Conservation (phyloP, 1,140 invertebrate species). For the Megalopta genalis region DNA sequence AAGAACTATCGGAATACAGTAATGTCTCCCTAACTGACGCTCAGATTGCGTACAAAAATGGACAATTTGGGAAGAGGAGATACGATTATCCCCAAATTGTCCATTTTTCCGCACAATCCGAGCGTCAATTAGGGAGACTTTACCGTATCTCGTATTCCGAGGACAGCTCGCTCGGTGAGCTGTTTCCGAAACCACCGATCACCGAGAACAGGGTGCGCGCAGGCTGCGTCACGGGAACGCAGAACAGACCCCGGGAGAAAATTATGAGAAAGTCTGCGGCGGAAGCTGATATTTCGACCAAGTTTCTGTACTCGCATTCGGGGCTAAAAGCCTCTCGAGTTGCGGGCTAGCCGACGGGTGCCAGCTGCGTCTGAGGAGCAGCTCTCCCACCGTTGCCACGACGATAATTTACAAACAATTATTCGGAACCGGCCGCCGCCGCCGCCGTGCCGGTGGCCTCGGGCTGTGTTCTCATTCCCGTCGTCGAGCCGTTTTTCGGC, state of each 20-base stretch:
- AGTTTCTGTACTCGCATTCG: slow-evolving; percentile 35
- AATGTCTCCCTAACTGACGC: too few species aligned
- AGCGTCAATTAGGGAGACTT: too few species aligned
- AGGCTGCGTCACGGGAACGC: neutral
- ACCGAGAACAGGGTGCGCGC: neutral
- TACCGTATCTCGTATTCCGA: too few species aligned
- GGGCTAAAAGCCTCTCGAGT: slow-evolving; percentile 38
- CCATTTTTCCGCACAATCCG: too few species aligned
- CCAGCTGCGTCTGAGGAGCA: slow-evolving; percentile 41
- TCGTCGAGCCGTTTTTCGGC: slow-evolving; percentile 33
- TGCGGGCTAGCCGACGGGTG: slow-evolving; percentile 28
- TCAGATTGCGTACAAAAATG: too few species aligned
- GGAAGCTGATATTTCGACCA: slow-evolving; percentile 31
- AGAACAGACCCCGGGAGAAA: neutral
- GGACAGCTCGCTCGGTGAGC: too few species aligned
- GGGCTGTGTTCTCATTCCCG: slow-evolving; percentile 11
- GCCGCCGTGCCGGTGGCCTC: neutral
- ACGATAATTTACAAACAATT: slow-evolving; percentile 55
- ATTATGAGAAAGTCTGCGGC: slow-evolving; percentile 25
- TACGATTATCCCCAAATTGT: too few species aligned
- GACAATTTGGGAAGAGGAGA: too few species aligned
- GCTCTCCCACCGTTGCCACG: slow-evolving; percentile 14
- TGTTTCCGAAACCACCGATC: neutral
- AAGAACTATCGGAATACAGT: too few species aligned
- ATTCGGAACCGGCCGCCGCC: slow-evolving; percentile 19